These are phyloP conservation scores for Drosophila flavopinicola DNA, from an alignment of 2,888 invertebrate species.

Conservation along the genomic window DNA sequence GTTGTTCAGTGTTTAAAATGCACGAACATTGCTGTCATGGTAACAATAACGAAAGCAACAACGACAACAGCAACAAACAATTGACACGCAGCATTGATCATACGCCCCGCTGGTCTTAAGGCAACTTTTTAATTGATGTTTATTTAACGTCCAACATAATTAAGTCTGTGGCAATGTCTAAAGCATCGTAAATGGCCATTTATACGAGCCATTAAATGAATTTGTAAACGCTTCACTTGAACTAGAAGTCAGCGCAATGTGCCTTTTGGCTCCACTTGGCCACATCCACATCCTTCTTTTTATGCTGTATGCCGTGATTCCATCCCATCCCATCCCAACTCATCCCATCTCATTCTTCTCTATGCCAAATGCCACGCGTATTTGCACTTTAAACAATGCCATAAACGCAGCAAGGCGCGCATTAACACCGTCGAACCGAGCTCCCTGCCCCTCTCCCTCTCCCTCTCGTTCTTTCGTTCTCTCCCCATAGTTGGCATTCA, in stretches of 20 bases:
- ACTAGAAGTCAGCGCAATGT: conserved; percentile 49
- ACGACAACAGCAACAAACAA: conserved; percentile 23
- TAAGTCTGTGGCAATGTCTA: conserved; percentile 78
- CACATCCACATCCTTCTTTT: conserved; percentile 6
- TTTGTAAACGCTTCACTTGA: conserved; percentile 77
- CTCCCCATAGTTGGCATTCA: conserved; percentile 28
- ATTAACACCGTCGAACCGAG: conserved; percentile 76
- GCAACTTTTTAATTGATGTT: conserved; percentile 79
- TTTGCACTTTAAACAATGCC: conserved; percentile 64
- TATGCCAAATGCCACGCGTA: conserved; percentile 18
- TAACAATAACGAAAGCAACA: conserved; percentile 40
- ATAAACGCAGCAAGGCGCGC: conserved; percentile 77
- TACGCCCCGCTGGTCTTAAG: conserved; percentile 47
- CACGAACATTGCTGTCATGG: conserved; percentile 68
- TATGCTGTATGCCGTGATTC: conserved; percentile 43
- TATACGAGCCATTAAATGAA: conserved; percentile 78
- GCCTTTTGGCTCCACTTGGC: conserved; percentile 7
- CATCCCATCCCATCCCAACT: not conserved
- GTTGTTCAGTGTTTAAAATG: conserved; percentile 71
- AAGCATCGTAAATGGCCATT: conserved; percentile 76
- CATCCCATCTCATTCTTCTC: not conserved
- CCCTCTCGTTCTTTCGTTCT: too few relatives aligned
- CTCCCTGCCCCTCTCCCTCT: not conserved
- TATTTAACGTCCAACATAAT: conserved; percentile 78
- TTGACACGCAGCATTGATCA: conserved; percentile 62